Evolutionary conservation across 2,888 invertebrate species (phyloP), one percentile per base, ranked within the genome.

Genomic region (Saturnia japonica): DNA sequence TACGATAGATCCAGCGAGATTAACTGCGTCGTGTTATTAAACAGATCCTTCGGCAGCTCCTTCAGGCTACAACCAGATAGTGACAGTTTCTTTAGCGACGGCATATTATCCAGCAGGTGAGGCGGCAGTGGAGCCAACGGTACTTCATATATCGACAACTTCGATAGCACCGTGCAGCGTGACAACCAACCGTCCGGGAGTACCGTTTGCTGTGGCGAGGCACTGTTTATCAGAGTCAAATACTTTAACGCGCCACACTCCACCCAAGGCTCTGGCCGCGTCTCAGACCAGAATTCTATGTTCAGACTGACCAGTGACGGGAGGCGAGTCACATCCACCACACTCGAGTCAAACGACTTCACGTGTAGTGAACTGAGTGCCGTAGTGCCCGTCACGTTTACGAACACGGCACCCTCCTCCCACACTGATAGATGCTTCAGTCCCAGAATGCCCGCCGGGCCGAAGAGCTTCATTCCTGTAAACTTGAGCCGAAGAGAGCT

Each of bases 31-130:
- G 79, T 73, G 73, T 75, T 71, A 67, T 76, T 74, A 40, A 85
- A 75, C 54, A 85, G 75, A 14, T 66, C 75, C 28, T 16, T 3
- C 22, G 84, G 83, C 72, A 86, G 76, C 67, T 54, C 6, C 8
- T 1, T 8, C 68, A 80, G 76, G 54, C 25, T 47, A 67, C 74
- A 72, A 42, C 12, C 4, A 8, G 34, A 25, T 16, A 77, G 45
- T 28, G 57, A 16, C 34, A 74, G 70, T 14, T 0, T 14, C 9
- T 7, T 19, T n/a, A 80, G 73, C 28, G 71, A 71, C 4, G 25
- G 22, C 71, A 72, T 71, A 51, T 45, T 45, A 51, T 68, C 54
- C 57, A 80, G 68, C 60, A 64, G 42, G 68, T 70, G 67, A 12
- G 66, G 45, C 67, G 47, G 66, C 70, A 75, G 71, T 60, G 62